These are phyloP conservation scores for Asteroscopus sphinx DNA, from an alignment of 2,888 invertebrate genomes.

Conservation along the genomic window DNA sequence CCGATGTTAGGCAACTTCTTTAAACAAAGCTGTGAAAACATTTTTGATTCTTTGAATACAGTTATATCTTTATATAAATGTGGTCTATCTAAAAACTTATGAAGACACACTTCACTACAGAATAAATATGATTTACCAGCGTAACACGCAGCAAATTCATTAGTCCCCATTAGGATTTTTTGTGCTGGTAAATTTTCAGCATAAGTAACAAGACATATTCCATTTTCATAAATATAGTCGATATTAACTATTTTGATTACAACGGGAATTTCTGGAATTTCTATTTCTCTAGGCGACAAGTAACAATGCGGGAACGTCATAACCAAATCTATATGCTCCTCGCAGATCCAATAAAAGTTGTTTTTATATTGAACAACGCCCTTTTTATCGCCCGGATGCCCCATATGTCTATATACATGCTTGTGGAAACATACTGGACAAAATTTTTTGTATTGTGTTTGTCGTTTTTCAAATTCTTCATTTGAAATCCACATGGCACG, in stretches of 20 bases:
- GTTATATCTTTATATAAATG: slow-evolving; percentile 82
- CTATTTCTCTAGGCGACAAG: slow-evolving; percentile 62
- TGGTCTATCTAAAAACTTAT: slow-evolving; percentile 87
- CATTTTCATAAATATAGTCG: slow-evolving; percentile 84
- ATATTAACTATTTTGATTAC: slow-evolving; percentile 78
- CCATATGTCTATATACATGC: slow-evolving; percentile 75
- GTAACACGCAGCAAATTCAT: slow-evolving; percentile 84
- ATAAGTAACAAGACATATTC: slow-evolving; percentile 91
- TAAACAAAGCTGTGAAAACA: slow-evolving; percentile 80
- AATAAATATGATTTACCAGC: slow-evolving; percentile 88
- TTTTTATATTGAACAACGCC: slow-evolving; percentile 89
- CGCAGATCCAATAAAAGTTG: slow-evolving; percentile 91
- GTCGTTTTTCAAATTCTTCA: slow-evolving; percentile 84
- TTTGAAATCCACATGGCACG: slow-evolving; percentile 89
- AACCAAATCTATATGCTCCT: slow-evolving; percentile 85
- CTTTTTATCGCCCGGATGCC: slow-evolving; percentile 84
- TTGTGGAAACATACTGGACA: slow-evolving; percentile 90
- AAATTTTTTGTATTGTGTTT: slow-evolving; percentile 86
- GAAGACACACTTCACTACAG: slow-evolving; percentile 84
- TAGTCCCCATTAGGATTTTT: slow-evolving; percentile 79
- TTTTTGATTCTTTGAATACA: slow-evolving; percentile 76
- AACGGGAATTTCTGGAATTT: slow-evolving; percentile 88
- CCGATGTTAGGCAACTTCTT: slow-evolving; percentile 89
- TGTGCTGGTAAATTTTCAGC: slow-evolving; percentile 86
- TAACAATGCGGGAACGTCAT: slow-evolving; percentile 78